Percentiles rank a stretch among this genome's conserved stretches.
phyloP scores from a whole-genome alignment of 2,797 vertebrate species.

The Pangasius sanitwongsei region DNA sequence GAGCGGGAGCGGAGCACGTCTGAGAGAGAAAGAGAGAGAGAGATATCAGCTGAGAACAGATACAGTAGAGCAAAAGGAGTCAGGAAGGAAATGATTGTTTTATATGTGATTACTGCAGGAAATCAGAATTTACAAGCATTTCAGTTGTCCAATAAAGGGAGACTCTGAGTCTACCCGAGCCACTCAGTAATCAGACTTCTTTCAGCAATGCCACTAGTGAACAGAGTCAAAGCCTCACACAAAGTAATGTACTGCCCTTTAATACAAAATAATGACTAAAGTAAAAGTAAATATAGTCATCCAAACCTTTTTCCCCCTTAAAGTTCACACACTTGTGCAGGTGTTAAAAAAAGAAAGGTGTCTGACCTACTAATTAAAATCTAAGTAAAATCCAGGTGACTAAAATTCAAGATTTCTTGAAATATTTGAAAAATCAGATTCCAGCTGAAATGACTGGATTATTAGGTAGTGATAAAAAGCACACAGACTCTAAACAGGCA shows the following conservation, averaged over 20 bases:
- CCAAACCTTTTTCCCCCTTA: background rate
- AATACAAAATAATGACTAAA: background rate
- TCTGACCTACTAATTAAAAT: background rate
- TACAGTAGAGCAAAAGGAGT: background rate
- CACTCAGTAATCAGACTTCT: constrained; percentile 5
- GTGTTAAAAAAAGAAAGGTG: background rate
- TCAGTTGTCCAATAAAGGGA: background rate
- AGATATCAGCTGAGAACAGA: background rate
- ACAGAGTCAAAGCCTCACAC: background rate
- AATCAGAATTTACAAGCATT: constrained; percentile 12
- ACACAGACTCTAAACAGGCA: constrained; percentile 6
- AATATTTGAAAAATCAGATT: background rate
- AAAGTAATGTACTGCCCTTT: background rate
- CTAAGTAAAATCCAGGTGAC: background rate
- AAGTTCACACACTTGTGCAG: background rate
- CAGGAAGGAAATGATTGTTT: background rate
- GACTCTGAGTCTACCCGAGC: background rate
- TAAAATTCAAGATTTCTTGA: background rate
- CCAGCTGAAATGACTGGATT: background rate
- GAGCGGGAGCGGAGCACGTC: constrained; percentile 76
- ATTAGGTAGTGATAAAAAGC: constrained; percentile 13
- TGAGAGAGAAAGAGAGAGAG: constrained; percentile 48
- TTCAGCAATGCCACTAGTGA: background rate
- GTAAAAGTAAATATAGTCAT: background rate
- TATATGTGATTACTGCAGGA: constrained; percentile 4